Evolutionary conservation across 1,140 invertebrate species (phyloP).

Genomic region (Cotesia vestalis): DNA sequence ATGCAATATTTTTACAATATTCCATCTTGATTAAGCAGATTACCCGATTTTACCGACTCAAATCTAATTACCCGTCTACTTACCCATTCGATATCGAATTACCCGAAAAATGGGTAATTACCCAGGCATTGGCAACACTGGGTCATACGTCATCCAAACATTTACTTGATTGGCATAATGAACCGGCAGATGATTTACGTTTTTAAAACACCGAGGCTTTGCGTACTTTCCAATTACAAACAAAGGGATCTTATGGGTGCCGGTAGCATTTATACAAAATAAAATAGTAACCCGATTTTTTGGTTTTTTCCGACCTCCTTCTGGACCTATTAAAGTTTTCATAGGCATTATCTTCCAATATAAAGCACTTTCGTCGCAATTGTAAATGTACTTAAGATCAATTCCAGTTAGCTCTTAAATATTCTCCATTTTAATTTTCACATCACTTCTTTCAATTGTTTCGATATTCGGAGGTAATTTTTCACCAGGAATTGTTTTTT

Average conservation of each 20-base stretch:
- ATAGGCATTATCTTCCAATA: conserved; percentile 10
- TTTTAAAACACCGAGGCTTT: conserved; percentile 9
- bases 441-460: neutral
- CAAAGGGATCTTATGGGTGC: conserved; percentile 8
- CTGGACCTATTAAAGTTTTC: conserved; percentile 1
- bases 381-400: conserved; percentile 9
- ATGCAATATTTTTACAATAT: too few relatives aligned
- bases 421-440: neutral
- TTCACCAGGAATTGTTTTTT: conserved; percentile 9
- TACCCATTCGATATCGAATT: too few relatives aligned
- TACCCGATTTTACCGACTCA: too few relatives aligned
- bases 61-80: too few relatives aligned
- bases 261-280: conserved; percentile 4
- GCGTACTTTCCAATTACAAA: conserved; percentile 19
- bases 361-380: conserved; percentile 12
- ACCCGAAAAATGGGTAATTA: too few relatives aligned
- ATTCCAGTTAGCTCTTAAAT: neutral
- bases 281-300: conserved; percentile 11
- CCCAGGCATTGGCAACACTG: too few relatives aligned
- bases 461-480: conserved; percentile 3
- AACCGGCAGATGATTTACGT: conserved; percentile 1
- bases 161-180: conserved; percentile 2
- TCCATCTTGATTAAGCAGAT: too few relatives aligned
- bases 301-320: conserved; percentile 3
- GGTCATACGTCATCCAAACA: neutral